Evolutionary conservation across 2,797 vertebrate species (phyloP), one percentile per base, ranked within the genome.

Genomic region (Atherinosoma microstoma): DNA sequence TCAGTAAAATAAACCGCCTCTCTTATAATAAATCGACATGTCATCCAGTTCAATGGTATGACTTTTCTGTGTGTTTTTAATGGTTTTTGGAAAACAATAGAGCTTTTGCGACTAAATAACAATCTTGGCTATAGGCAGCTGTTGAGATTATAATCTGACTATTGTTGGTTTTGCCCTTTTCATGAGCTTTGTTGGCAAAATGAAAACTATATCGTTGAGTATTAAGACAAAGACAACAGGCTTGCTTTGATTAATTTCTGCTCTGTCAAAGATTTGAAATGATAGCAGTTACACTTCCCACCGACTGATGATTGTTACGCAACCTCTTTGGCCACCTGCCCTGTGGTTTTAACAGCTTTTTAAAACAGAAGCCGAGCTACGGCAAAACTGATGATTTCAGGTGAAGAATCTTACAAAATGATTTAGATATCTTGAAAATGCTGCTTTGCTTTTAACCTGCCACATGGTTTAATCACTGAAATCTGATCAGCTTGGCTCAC

Each of bases 371-470:
- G 45, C 65, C 47, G 56, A 58, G 61, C 68, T 65, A 49, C 58
- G 80, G 59, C 53, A 67, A 76, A 82, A 84, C 53, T 73, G 51
- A 84, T 77, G 56, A 68, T 59, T 57, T 54, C 36, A 65, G 16
- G 34, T 49, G 38, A 32, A 18, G 38, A 76, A 53, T 22, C 36
- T 76, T 20, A 20, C 15, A n/a, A 29, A 73, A 32, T 42, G 54
- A 68, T 9, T 22, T 54, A 67, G 71, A n/a, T 70, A 57, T 63
- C 38, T 38, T 59, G 51, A 84, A 70, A 68, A 69, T 58, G 38
- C 56, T 9, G n/a, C 61, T 64, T 35, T 67, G 36, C 58, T 70
- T 76, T 49, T 32, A 64, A 73, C 72, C 53, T 29, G 54, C 65
- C 57, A 65, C 29, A 73, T 82, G 64, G 27, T 80, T 73, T 66